Evolutionary conservation across 2,113 vertebrate genomes (phyloP).

Genomic region (Vidua chalybeata): DNA sequence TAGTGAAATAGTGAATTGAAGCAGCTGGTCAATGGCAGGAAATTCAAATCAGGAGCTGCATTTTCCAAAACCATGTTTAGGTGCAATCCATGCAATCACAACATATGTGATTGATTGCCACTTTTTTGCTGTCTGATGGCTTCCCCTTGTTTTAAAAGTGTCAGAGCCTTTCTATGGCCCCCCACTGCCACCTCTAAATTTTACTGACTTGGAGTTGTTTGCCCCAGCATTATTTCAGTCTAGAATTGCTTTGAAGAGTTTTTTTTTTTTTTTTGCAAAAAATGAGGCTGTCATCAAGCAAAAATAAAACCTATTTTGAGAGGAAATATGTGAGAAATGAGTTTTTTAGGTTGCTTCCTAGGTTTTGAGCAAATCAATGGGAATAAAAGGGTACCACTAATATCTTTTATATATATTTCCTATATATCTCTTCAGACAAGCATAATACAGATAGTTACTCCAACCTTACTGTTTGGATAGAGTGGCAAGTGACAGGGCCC

Average conservation of each 20-base stretch:
- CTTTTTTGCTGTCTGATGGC: background rate
- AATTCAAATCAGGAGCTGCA: background rate
- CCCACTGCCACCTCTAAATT: background rate
- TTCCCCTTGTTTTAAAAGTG: background rate
- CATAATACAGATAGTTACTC: background rate
- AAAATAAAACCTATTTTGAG: background rate
- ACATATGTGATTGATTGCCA: background rate
- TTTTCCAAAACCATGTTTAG: background rate
- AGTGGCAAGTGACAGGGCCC: background rate
- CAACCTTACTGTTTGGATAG: background rate
- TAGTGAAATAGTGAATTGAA: background rate
- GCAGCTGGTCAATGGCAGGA: background rate
- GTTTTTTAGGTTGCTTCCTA: background rate
- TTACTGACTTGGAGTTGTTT: background rate
- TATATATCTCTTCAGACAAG: background rate
- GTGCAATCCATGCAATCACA: background rate
- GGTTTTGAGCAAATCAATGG: background rate
- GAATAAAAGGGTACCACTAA: background rate
- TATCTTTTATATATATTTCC: background rate
- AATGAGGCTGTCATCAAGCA: background rate
- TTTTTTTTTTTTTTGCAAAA: background rate
- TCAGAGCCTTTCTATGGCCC: background rate
- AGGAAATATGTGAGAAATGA: fast-evolving
- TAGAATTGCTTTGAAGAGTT: background rate
- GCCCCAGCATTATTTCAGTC: background rate